Evolutionary conservation across 2,888 invertebrate species (phyloP).

Genomic region (Andrena flavipes): DNA sequence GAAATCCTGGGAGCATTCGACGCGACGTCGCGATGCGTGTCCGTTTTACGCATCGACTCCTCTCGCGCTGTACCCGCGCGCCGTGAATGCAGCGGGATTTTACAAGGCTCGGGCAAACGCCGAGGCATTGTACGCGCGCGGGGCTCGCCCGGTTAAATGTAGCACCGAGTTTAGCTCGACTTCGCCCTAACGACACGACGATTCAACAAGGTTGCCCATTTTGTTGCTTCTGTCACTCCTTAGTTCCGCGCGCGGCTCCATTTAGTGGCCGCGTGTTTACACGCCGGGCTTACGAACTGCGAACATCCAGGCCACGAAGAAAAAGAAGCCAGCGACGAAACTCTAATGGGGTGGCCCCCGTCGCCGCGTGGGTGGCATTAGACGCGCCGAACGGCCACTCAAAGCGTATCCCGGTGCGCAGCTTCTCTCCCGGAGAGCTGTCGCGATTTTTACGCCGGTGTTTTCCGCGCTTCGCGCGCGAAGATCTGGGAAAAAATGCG

Average conservation of each 20-base stretch:
- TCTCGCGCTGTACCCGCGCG: background rate
- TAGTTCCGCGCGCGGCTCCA: conserved; percentile 44
- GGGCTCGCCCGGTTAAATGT: conserved; percentile 32
- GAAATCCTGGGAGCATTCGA: too few species aligned
- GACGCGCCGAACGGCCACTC: conserved; percentile 4
- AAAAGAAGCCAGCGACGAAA: conserved; percentile 39
- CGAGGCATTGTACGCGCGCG: conserved; percentile 3
- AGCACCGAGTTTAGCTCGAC: conserved; percentile 59
- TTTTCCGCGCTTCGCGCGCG: background rate
- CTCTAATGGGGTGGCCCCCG: conserved; percentile 44
- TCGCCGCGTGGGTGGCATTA: conserved; percentile 37
- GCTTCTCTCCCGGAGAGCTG: background rate
- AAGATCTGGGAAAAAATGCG: background rate
- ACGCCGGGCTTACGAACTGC: conserved; percentile 55
- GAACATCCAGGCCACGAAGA: conserved; percentile 30
- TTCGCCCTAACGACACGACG: conserved; percentile 65
- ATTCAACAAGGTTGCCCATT: conserved; percentile 43
- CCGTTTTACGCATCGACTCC: too few species aligned
- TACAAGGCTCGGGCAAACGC: background rate
- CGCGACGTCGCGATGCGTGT: too few species aligned
- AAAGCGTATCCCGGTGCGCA: background rate
- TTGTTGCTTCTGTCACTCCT: conserved; percentile 37
- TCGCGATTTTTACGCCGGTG: background rate
- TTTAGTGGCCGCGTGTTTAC: conserved; percentile 57
- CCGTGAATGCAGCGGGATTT: background rate